A percentile compares a stretch with the other conserved stretches of the same genome.
These are phyloP conservation scores for Aricia agestis DNA, from an alignment of 1,140 invertebrate species.

Conservation along the genomic window DNA sequence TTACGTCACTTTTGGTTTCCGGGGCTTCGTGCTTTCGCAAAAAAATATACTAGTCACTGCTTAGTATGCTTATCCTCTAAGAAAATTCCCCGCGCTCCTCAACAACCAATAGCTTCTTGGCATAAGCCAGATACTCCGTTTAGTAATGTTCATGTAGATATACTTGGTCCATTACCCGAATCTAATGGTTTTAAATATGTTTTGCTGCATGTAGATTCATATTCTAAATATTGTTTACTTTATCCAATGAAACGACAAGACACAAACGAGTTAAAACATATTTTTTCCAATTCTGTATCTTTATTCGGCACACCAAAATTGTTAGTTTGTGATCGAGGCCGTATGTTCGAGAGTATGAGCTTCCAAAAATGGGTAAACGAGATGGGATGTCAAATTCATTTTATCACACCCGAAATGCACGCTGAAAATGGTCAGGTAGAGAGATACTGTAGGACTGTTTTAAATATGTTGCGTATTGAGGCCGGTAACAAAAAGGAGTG, in stretches of 20 bases:
- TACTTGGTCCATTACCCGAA: constrained; percentile 32
- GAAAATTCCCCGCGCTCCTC: constrained; percentile 23
- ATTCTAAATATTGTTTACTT: constrained; percentile 24
- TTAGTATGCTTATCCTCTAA: constrained; percentile 25
- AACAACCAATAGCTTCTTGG: constrained; percentile 28
- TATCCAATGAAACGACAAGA: constrained; percentile 23
- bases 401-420: constrained; percentile 28
- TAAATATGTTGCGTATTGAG: constrained; percentile 23
- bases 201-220: constrained; percentile 17
- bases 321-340: constrained; percentile 16
- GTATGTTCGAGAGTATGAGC: constrained; percentile 22
- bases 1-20: too few species aligned
- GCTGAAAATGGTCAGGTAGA: constrained; percentile 19
- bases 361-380: constrained; percentile 15
- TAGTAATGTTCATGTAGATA: constrained; percentile 33
- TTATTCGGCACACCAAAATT: constrained; percentile 24
- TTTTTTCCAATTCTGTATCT: constrained; percentile 21
- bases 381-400: constrained; percentile 18
- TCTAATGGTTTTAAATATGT: constrained; percentile 25
- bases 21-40: too few species aligned
- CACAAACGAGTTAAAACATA: constrained; percentile 10
- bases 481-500: constrained; percentile 18
- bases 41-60: too few species aligned
- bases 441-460: constrained; percentile 14
- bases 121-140: constrained; percentile 29